phyloP scores from a whole-genome alignment of 2,888 invertebrate species.

The Heliconius ismenius region DNA sequence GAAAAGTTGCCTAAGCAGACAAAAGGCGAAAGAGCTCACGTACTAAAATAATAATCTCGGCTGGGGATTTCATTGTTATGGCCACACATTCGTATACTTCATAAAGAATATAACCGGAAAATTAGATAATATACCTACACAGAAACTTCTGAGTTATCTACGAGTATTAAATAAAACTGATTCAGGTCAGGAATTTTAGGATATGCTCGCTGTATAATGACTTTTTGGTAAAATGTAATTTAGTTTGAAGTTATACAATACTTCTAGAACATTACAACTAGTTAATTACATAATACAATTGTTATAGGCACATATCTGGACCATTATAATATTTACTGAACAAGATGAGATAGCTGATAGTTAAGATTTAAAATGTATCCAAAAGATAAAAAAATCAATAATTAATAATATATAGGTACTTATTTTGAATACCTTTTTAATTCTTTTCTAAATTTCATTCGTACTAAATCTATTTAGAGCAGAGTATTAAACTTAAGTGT shows the following conservation, averaged over 20 bases:
- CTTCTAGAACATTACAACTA: not conserved
- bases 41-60: slow-evolving; percentile 40
- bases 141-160: slow-evolving; percentile 11
- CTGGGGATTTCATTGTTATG: slow-evolving; percentile 41
- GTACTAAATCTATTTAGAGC: not conserved
- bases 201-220: not conserved
- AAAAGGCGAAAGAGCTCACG: slow-evolving; percentile 36
- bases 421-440: not conserved
- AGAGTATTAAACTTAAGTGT: slow-evolving; percentile 6
- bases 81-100: slow-evolving; percentile 36
- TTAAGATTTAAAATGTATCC: too few species aligned
- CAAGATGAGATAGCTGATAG: too few species aligned
- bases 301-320: too few species aligned
- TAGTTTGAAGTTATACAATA: too few species aligned
- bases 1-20: slow-evolving; percentile 26
- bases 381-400: not conserved
- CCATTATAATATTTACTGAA: too few species aligned
- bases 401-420: not conserved
- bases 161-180: not conserved
- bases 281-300: too few species aligned
- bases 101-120: slow-evolving; percentile 29
- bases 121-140: slow-evolving; percentile 20
- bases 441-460: too few species aligned
- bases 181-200: not conserved
- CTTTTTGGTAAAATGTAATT: too few species aligned